A percentile compares a stretch with the other conserved stretches of the same genome.
These are phyloP conservation scores for Lacanobia wlatinum DNA, from an alignment of 2,888 invertebrate species.

Conservation along the genomic window DNA sequence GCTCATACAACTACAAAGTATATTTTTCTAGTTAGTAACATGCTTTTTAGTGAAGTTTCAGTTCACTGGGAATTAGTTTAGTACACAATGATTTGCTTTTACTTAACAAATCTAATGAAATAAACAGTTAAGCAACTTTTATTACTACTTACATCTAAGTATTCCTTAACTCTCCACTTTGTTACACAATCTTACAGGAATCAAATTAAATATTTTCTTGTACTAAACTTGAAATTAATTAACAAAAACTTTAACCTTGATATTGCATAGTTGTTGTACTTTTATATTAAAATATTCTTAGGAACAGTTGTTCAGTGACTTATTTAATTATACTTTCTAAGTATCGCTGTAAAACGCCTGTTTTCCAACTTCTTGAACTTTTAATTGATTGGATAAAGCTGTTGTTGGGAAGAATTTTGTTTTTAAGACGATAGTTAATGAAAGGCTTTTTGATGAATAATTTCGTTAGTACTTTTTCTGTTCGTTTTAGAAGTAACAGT, in stretches of 20 bases:
- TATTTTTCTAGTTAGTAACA: too few species aligned
- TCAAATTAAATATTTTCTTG: slow-evolving; percentile 33
- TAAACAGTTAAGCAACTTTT: background rate
- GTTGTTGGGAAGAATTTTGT: slow-evolving; percentile 18
- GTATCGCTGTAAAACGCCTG: slow-evolving; percentile 26
- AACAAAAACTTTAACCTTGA: slow-evolving; percentile 24
- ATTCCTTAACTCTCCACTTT: slow-evolving; percentile 8
- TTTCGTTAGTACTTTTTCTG: background rate
- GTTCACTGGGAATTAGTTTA: background rate
- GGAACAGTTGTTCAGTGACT: slow-evolving; percentile 40
- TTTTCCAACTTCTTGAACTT: slow-evolving; percentile 36
- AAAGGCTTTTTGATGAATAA: background rate
- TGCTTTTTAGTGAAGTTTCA: too few species aligned
- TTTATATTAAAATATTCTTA: slow-evolving; percentile 32
- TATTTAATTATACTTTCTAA: slow-evolving; percentile 55
- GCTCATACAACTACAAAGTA: background rate
- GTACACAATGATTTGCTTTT: background rate
- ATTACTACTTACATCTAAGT: background rate
- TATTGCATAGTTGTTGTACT: slow-evolving; percentile 15
- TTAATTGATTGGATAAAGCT: slow-evolving; percentile 49
- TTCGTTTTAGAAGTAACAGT: background rate
- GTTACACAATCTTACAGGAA: slow-evolving; percentile 15
- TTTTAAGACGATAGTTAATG: background rate
- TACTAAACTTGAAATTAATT: slow-evolving; percentile 31
- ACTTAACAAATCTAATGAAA: background rate